Percentiles rank a stretch among this genome's conserved stretches.
These are phyloP conservation scores for Manis crassicaudata DNA, from an alignment of 2,797 vertebrate species.

Conservation along the genomic window DNA sequence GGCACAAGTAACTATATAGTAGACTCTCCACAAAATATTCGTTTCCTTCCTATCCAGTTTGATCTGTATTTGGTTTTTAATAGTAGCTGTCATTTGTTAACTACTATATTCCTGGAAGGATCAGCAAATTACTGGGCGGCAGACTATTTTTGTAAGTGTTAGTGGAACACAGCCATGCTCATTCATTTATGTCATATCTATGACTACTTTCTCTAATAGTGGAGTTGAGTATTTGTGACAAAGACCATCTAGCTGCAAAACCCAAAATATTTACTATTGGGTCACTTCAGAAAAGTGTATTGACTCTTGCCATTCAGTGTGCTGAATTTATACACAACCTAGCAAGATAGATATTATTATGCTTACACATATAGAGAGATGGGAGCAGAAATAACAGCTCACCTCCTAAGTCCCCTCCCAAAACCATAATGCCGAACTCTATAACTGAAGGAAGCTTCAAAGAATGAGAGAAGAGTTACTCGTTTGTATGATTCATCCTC, in stretches of 20 bases:
- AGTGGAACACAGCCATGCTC: background rate
- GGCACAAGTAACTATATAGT: background rate
- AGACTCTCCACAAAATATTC: background rate
- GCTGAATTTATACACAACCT: background rate
- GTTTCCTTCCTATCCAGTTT: background rate
- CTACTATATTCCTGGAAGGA: background rate
- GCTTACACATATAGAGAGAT: background rate
- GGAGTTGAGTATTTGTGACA: background rate
- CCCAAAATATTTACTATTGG: background rate
- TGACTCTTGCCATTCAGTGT: background rate
- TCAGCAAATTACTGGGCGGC: background rate
- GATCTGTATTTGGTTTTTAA: conserved; percentile 12
- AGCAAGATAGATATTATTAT: background rate
- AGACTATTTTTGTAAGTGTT: conserved; percentile 22
- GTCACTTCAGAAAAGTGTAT: background rate
- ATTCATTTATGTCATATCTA: background rate
- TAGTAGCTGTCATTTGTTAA: background rate
- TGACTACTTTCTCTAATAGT: background rate
- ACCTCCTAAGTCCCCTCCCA: background rate
- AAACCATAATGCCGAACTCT: background rate
- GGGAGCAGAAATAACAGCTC: conserved; percentile 19
- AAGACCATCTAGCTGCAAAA: background rate
- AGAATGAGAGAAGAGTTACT: background rate
- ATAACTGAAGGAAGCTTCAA: background rate
- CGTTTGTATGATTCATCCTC: background rate